Percentiles rank a stretch among this genome's conserved stretches.
These are phyloP conservation scores for Hemiscyllium ocellatum DNA, from an alignment of 2,113 vertebrate species.

Conservation along the genomic window DNA sequence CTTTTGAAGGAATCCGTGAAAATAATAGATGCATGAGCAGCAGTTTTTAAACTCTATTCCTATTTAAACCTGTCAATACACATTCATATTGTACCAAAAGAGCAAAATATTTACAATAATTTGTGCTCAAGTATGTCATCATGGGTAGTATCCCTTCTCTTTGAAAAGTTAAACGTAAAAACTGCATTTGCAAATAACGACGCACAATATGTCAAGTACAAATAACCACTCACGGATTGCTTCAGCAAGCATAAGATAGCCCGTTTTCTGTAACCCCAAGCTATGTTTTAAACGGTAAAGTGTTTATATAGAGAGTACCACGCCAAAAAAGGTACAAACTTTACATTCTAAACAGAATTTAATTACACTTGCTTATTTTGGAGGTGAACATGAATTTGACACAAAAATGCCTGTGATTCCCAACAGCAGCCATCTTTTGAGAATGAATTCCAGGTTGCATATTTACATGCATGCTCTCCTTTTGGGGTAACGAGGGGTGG, in stretches of 20 bases:
- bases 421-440: background rate
- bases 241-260: conserved; percentile 15
- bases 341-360: conserved; percentile 13
- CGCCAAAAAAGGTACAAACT: conserved; percentile 10
- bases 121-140: conserved; percentile 30
- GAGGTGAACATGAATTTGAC: conserved; percentile 1
- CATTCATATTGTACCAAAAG: conserved; percentile 36
- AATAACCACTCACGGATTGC: conserved; percentile 27
- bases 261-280: conserved; percentile 25
- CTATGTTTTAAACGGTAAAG: background rate
- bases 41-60: conserved; percentile 19
- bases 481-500: background rate
- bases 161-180: conserved; percentile 28
- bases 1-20: conserved; percentile 26
- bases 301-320: conserved; percentile 13
- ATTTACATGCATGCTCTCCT: conserved; percentile 13
- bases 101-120: conserved; percentile 30
- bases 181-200: background rate
- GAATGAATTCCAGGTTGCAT: background rate
- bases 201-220: conserved; percentile 26
- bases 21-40: conserved; percentile 35
- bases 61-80: conserved; percentile 30
- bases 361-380: conserved; percentile 31
- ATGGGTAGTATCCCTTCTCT: conserved; percentile 9
- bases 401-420: background rate